A percentile compares a stretch with the other conserved stretches of the same genome.
Evolutionary conservation across 2,888 invertebrate species (phyloP).

Genomic region (Drosophila siamana): DNA sequence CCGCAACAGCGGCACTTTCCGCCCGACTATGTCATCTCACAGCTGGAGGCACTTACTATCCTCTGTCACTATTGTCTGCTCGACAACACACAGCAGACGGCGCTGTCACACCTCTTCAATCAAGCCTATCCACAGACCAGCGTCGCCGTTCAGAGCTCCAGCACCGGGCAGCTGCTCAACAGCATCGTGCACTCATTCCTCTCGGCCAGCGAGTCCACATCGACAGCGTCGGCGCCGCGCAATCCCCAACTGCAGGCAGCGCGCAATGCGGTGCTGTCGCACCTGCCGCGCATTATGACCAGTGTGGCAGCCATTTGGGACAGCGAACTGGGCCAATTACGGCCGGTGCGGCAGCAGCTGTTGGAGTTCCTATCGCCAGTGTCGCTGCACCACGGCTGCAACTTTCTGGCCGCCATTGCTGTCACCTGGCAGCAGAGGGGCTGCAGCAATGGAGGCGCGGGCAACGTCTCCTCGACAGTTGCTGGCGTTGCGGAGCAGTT

Average conservation of each 20-base stretch:
- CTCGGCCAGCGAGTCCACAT: slow-evolving; percentile 84
- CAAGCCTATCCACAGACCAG: slow-evolving; percentile 87
- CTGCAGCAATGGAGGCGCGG: slow-evolving; percentile 81
- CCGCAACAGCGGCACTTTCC: slow-evolving; percentile 86
- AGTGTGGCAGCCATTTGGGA: slow-evolving; percentile 93
- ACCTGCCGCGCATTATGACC: slow-evolving; percentile 92
- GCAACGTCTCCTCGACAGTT: no score
- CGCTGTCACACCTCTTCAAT: slow-evolving; percentile 87
- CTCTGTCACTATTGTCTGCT: slow-evolving; percentile 93
- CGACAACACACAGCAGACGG: slow-evolving; percentile 87
- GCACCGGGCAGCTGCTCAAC: slow-evolving; percentile 91
- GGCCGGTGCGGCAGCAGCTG: slow-evolving; percentile 90
- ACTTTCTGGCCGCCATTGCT: slow-evolving; percentile 93
- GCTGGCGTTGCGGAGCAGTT: slow-evolving; percentile 81
- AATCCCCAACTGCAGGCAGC: slow-evolving; percentile 86
- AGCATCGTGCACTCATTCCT: slow-evolving; percentile 93
- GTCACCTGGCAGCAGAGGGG: slow-evolving; percentile 93
- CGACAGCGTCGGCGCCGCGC: slow-evolving; percentile 76
- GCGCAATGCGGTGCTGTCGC: slow-evolving; percentile 90
- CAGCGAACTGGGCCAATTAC: slow-evolving; percentile 87
- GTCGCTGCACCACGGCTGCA: slow-evolving; percentile 92
- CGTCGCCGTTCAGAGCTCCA: slow-evolving; percentile 86
- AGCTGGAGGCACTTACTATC: slow-evolving; percentile 91
- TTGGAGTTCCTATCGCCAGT: slow-evolving; percentile 94
- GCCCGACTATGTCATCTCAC: slow-evolving; percentile 91